phyloP scores from a whole-genome alignment of 1,140 invertebrate genomes.

The Sitodiplosis mosellana region DNA sequence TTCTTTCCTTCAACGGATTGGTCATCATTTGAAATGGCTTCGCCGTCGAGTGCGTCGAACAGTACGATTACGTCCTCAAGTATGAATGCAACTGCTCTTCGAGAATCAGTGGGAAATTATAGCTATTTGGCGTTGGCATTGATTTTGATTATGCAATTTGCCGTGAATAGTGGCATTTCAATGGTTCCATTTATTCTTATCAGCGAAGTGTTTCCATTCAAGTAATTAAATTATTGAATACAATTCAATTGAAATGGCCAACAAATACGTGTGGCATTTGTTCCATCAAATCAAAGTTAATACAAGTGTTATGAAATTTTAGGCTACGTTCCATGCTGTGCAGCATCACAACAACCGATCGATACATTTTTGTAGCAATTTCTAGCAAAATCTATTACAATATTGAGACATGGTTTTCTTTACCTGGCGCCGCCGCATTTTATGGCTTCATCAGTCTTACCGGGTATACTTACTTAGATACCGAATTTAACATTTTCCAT shows the following conservation, averaged over 20 bases:
- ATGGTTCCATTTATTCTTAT: slow-evolving; percentile 29
- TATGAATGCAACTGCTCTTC: too few relatives aligned
- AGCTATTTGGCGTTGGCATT: slow-evolving; percentile 7
- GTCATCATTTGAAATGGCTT: too few relatives aligned
- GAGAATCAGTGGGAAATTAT: not conserved
- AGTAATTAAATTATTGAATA: slow-evolving; percentile 6
- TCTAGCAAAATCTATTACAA: slow-evolving; percentile 40
- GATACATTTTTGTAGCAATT: slow-evolving; percentile 39
- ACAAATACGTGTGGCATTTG: too few relatives aligned
- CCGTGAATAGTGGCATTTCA: slow-evolving; percentile 6
- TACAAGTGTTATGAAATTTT: too few relatives aligned
- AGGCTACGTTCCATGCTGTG: slow-evolving; percentile 34
- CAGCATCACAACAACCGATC: slow-evolving; percentile 33
- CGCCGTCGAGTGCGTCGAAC: too few relatives aligned
- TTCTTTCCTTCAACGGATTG: too few relatives aligned
- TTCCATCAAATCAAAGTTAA: too few relatives aligned
- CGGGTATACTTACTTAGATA: too few relatives aligned
- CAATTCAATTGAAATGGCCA: too few relatives aligned
- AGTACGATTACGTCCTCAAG: too few relatives aligned
- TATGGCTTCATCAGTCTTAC: slow-evolving; percentile 37
- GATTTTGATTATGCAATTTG: slow-evolving; percentile 7
- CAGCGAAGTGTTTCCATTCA: slow-evolving; percentile 26
- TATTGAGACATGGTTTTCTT: slow-evolving; percentile 27
- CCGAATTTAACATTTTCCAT: too few relatives aligned
- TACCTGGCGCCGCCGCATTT: slow-evolving; percentile 38